phyloP scores from a whole-genome alignment of 2,113 vertebrate species.

The Aptenodytes forsteri region DNA sequence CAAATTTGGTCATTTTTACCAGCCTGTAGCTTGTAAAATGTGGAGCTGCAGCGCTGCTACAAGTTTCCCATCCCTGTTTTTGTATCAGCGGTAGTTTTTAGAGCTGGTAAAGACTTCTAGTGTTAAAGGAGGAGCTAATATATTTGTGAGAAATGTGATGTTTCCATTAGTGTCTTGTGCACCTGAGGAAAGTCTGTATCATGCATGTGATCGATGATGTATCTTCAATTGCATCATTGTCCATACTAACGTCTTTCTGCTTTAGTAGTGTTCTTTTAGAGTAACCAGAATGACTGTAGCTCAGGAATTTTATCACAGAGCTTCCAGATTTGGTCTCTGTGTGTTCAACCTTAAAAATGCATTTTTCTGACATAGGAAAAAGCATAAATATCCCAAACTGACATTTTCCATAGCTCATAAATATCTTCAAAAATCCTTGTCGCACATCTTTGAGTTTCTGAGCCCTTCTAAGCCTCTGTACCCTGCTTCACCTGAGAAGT shows the following conservation, averaged over 20 bases:
- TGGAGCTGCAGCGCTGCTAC: not conserved
- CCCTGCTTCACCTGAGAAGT: not conserved
- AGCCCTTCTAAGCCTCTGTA: not conserved
- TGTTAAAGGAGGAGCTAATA: not conserved
- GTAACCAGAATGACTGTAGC: not conserved
- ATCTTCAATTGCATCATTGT: not conserved
- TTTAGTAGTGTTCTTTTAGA: not conserved
- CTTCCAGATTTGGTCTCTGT: not conserved
- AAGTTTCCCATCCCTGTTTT: not conserved
- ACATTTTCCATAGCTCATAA: not conserved
- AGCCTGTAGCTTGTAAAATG: not conserved
- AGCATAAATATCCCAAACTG: not conserved
- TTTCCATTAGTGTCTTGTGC: not conserved
- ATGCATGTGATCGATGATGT: fast-evolving
- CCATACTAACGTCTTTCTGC: not conserved
- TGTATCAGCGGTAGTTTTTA: not conserved
- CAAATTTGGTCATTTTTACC: not conserved
- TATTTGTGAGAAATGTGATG: not conserved
- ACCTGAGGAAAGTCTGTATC: not conserved
- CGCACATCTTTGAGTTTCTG: not conserved
- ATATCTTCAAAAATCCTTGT: not conserved
- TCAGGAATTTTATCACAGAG: not conserved
- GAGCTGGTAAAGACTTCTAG: not conserved
- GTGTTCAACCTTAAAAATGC: not conserved
- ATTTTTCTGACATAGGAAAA: not conserved